phyloP scores from a whole-genome alignment of 2,113 vertebrate species.

The Zosterops borbonicus region DNA sequence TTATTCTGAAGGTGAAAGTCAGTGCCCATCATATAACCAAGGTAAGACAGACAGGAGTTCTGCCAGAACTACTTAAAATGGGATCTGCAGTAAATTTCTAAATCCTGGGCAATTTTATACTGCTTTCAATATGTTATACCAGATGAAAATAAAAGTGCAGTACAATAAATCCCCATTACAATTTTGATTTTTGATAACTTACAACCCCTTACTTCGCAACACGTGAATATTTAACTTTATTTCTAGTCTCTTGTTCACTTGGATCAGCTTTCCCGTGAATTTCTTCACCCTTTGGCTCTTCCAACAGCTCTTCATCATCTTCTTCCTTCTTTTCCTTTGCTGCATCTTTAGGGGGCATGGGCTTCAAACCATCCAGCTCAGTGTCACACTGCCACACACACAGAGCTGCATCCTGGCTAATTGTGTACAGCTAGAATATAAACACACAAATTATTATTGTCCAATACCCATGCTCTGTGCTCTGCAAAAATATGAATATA shows the following conservation, averaged over 20 bases:
- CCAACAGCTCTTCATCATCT: conserved; percentile 48
- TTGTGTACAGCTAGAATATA: conserved; percentile 84
- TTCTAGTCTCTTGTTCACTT: conserved; percentile 63
- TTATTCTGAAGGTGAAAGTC: background rate
- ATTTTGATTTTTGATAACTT: background rate
- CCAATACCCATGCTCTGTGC: background rate
- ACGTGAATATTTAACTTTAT: conserved; percentile 84
- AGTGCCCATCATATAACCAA: background rate
- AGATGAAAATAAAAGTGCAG: background rate
- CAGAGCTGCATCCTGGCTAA: conserved; percentile 91
- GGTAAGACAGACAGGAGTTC: background rate
- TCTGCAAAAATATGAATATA: background rate
- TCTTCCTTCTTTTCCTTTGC: conserved; percentile 19
- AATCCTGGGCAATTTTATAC: background rate
- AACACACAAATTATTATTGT: fast-evolving
- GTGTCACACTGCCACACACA: conserved; percentile 95
- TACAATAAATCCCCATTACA: background rate
- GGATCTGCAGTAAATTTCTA: background rate
- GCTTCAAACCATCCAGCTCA: conserved; percentile 78
- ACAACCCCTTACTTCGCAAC: conserved; percentile 82
- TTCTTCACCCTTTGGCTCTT: conserved; percentile 71
- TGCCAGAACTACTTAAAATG: background rate
- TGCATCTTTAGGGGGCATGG: conserved; percentile 54
- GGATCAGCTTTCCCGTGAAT: conserved; percentile 79
- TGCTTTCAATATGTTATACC: background rate